Evolutionary conservation across 2,797 vertebrate species (phyloP).

Genomic region (Rachycentron canadum): DNA sequence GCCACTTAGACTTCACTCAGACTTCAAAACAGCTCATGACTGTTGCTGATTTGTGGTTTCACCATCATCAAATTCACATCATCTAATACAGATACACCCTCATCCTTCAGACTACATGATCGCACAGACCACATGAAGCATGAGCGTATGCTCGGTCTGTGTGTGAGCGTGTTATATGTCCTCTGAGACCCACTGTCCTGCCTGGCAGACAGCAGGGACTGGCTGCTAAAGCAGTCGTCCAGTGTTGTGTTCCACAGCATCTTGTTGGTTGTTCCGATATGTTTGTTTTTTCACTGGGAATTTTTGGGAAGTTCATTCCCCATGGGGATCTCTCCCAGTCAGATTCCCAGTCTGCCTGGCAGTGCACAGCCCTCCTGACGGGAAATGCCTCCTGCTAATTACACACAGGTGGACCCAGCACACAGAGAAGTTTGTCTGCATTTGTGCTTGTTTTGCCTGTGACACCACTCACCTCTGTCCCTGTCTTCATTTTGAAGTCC

Average conservation of each 20-base stretch:
- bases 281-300: conserved; percentile 53
- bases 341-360: conserved; percentile 78
- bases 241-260: conserved; percentile 35
- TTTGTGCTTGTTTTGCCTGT: conserved; percentile 65
- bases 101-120: not conserved
- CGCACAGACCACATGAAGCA: not conserved
- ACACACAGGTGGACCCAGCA: conserved; percentile 82
- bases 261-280: conserved; percentile 1
- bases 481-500: conserved; percentile 29
- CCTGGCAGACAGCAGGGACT: no score
- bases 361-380: conserved; percentile 76
- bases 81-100: conserved; percentile 25
- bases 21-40: not conserved
- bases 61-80: conserved; percentile 36
- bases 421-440: conserved; percentile 48
- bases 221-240: not conserved
- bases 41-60: conserved; percentile 48
- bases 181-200: not conserved
- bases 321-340: conserved; percentile 57
- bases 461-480: conserved; percentile 57
- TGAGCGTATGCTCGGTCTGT: not conserved
- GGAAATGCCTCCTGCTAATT: conserved; percentile 86
- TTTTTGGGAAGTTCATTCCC: conserved; percentile 61
- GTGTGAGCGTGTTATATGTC: not conserved
- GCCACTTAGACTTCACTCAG: conserved; percentile 8